Base-by-base conservation (phyloP, 1,140 invertebrate genomes). In the Eueides isabella region DNA sequence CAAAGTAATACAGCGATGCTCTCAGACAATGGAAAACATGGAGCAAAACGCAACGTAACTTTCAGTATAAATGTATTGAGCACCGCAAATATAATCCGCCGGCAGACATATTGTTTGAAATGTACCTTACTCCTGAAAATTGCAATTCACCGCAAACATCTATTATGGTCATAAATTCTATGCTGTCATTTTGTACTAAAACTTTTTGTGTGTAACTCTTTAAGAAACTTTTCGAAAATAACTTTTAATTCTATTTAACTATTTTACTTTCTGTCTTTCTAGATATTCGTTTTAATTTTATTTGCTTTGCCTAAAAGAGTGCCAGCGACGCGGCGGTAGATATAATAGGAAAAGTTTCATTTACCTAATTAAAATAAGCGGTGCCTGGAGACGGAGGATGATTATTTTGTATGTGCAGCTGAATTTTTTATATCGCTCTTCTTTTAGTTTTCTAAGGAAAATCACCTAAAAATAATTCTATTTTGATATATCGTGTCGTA, bases 341-440 rank as follows among this genome's bases (percentile, higher is more conserved):
- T 83, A 88, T 85, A 88, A 87, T 88, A 84, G 83, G 82, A 88
- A 89, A 89, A 91, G 80, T 89, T 90, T 86, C 87, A 90, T 90
- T 90, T 87, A 74, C 82, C 81, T 89, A 91, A 91, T 91, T 91
- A 90, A 90, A 91, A 90, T n/a, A 89, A 83, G 83, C 85, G 81
- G 80, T 79, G 80, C 78, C 71, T 68, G 83, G 80, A 82, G 80
- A 84, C 76, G 74, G 85, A 82, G 86, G 86, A 88, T 88, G 86
- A 86, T 86, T 80, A 81, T 80, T 82, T 55, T 55, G 12, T 55
- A 23, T 55, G 26, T 55, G 48, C 48, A 1, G 1, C 9, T 55
- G 11, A 26, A 26, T 26, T 23, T 23, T 55, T 55, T 23, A 14
- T 1, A 26, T 55, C n/a, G 9, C 16, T 41, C 7, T n/a, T 44